Conservation (phyloP, 2,888 invertebrate species). For the Spatulosminthurus flaviceps region DNA sequence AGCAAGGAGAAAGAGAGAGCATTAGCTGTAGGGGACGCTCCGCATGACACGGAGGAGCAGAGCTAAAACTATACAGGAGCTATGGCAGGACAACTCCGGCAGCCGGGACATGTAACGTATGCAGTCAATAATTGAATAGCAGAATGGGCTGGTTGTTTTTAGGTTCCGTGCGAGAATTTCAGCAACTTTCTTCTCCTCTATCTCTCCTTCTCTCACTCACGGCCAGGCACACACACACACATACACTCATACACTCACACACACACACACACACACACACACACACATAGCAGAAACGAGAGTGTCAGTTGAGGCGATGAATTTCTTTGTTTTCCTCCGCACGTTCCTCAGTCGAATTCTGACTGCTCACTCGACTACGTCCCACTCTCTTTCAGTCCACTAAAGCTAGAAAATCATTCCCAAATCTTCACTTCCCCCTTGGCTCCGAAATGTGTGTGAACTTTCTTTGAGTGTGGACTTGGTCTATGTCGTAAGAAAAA, state of each 20-base stretch:
- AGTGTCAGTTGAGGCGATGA: conserved; percentile 33
- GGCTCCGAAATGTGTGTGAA: neutral
- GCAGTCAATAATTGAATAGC: conserved; percentile 37
- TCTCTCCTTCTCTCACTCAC: conserved; percentile 12
- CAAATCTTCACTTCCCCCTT: neutral
- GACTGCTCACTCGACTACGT: conserved; percentile 42
- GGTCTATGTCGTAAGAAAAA: too few species aligned
- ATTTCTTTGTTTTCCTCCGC: conserved; percentile 47
- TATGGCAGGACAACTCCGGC: neutral
- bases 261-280: too few species aligned
- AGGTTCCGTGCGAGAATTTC: conserved; percentile 26
- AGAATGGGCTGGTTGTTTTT: neutral
- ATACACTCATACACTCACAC: too few species aligned
- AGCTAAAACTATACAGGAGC: too few species aligned
- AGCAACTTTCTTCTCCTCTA: neutral
- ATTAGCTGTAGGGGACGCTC: too few species aligned
- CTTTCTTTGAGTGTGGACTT: neutral
- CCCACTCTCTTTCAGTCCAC: conserved; percentile 31
- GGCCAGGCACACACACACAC: too few species aligned
- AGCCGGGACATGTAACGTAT: conserved; percentile 37
- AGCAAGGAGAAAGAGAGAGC: neutral
- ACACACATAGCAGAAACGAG: neutral
- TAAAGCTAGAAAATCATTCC: neutral
- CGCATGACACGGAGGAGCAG: too few species aligned
- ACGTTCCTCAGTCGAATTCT: conserved; percentile 47